These are phyloP conservation scores for Amia ocellicauda DNA, from an alignment of 2,113 vertebrate species.

Conservation along the genomic window DNA sequence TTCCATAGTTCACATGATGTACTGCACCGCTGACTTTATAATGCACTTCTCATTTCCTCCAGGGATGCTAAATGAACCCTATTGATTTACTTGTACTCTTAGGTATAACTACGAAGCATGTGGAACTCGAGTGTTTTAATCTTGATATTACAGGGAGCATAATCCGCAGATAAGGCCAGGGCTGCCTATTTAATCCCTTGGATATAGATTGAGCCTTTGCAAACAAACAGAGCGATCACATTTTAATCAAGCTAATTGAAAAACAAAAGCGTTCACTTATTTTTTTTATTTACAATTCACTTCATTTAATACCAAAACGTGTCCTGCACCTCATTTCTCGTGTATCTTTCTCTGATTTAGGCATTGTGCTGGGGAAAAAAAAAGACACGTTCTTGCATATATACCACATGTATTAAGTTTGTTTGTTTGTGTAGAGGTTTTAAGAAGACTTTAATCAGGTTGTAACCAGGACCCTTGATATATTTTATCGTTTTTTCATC, in stretches of 20 bases:
- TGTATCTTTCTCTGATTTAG: no score
- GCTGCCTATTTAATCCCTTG: neutral
- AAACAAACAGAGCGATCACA: neutral
- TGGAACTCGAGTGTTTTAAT: constrained; percentile 8
- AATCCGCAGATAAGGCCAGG: neutral
- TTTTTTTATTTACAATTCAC: neutral
- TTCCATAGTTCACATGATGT: neutral
- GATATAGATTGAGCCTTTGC: neutral
- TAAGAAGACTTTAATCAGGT: no score
- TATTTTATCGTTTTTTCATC: no score
- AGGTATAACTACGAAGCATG: neutral
- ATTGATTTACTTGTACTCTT: neutral
- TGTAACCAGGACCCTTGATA: no score
- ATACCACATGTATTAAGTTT: no score
- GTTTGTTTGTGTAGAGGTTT: no score
- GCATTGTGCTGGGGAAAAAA: no score
- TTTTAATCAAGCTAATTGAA: constrained; percentile 10
- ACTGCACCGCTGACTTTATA: neutral
- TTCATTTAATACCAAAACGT: no score
- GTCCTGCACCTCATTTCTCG: no score
- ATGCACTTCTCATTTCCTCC: neutral
- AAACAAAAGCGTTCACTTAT: neutral
- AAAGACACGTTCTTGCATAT: no score
- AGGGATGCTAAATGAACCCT: neutral
- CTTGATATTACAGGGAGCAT: constrained; percentile 1